Evolutionary conservation across 2,113 vertebrate species (phyloP), one percentile per base, ranked within the genome.

Genomic region (Tupaia tana): DNA sequence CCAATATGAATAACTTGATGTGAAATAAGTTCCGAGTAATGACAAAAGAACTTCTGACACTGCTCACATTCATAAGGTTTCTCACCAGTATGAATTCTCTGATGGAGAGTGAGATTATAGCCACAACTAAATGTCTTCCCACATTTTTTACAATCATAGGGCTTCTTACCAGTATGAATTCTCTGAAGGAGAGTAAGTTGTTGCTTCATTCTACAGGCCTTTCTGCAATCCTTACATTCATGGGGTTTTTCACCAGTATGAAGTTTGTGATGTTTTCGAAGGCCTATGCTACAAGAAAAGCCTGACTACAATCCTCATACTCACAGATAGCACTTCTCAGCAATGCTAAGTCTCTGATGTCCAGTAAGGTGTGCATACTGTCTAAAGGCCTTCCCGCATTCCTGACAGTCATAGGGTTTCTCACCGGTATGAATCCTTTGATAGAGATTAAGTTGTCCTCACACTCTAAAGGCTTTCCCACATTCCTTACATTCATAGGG

Each of bases 91-190:
- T 98, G 98, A 71, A 98, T 98, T 80, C 98, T 96, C 93, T 97
- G 98, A 80, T 98, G 98, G 13, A 97, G 97, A 15, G 97, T 97
- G 1, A 98, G 97, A 19, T 96, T 95, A 22, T 98, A 97, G 25
- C 93, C 97, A 18, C 96, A 96, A 52, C 97, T 95, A 86, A 99
- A 99, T 43, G 98, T 98, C 93, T 98, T 98, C 31, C 98, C 98
- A 20, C 99, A 99, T 12, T 98, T 97, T 25, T 95, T 97, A 77
- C 98, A 98, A 3, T 88, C 90, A 16, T 97, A 98, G 11, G 97
- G 97, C 43, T 97, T 97, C 86, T 98, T 97, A 0, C 97, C 97
- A 8, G 97, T 98, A 67, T 98, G 98, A 85, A 95, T 98, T 86
- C 97, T 97, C 93, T 96, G 70, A 73, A 98, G 98, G 5, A 97